Evolutionary conservation across 2,888 invertebrate genomes (phyloP).

Genomic region (Habrosyne pyritoides): DNA sequence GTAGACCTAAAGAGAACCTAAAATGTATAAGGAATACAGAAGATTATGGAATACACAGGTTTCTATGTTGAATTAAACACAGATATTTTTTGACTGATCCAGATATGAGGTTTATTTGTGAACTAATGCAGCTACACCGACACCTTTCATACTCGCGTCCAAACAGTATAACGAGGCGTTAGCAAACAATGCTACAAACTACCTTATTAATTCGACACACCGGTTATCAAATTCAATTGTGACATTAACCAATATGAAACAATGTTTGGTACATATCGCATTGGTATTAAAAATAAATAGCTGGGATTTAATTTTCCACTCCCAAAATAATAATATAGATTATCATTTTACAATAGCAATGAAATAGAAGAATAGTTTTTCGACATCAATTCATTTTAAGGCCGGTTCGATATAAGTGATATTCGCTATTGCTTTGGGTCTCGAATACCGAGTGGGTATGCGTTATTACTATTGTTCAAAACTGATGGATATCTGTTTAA

Average conservation of each 20-base stretch:
- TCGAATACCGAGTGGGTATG: too few species aligned
- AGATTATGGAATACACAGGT: too few species aligned
- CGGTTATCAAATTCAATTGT: neutral
- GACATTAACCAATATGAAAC: neutral
- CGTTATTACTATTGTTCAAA: too few species aligned
- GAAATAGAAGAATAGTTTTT: neutral
- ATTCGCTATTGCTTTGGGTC: too few species aligned
- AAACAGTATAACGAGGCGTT: neutral
- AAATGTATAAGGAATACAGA: too few species aligned
- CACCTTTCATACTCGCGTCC: neutral
- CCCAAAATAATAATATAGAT: neutral
- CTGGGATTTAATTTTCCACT: neutral
- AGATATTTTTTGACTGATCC: too few species aligned
- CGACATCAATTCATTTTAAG: neutral
- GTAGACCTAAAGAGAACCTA: too few species aligned
- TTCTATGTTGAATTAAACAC: too few species aligned
- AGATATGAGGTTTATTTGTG: neutral
- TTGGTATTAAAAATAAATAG: neutral
- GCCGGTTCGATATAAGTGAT: too few species aligned
- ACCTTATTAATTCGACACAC: neutral
- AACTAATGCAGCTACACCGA: conserved; percentile 14
- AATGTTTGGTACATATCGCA: neutral
- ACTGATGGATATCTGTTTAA: too few species aligned
- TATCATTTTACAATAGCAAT: neutral
- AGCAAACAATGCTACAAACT: neutral